A percentile compares a stretch with the other conserved stretches of the same genome.
Conservation (phyloP, 2,113 vertebrate genomes). For the Tragelaphus buxtoni region DNA sequence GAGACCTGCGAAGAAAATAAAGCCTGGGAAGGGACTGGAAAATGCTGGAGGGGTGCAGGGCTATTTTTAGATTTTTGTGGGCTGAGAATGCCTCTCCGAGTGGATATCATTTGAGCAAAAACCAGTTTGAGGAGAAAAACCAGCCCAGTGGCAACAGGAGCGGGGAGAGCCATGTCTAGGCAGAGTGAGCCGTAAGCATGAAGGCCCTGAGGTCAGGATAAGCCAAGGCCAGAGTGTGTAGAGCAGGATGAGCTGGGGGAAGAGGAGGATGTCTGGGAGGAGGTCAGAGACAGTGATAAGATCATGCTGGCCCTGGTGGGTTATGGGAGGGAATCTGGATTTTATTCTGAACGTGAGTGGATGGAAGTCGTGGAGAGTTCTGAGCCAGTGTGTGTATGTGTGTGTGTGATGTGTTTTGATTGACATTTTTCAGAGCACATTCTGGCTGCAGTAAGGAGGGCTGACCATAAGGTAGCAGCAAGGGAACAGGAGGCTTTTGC, state of each 20-base stretch:
- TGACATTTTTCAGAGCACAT: neutral
- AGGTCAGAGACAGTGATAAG: neutral
- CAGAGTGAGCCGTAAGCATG: neutral
- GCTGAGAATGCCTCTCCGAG: neutral
- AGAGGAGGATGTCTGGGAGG: neutral
- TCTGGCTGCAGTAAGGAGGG: neutral
- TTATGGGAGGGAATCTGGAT: neutral
- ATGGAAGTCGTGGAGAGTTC: neutral
- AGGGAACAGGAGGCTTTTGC: neutral
- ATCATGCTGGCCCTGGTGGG: accelerated
- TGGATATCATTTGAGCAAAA: neutral
- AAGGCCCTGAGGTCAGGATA: neutral
- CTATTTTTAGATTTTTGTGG: neutral
- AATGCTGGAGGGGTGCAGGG: too few species aligned
- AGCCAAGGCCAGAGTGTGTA: neutral
- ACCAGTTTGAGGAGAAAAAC: neutral
- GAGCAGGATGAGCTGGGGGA: neutral
- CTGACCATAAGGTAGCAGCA: neutral
- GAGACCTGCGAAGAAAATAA: neutral
- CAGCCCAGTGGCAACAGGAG: neutral
- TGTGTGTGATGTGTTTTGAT: neutral
- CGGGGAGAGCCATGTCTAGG: neutral
- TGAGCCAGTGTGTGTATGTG: neutral
- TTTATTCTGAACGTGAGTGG: neutral
- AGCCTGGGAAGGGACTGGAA: neutral